Evolutionary conservation across 2,888 invertebrate species (phyloP).

Genomic region (Taenaris catops): DNA sequence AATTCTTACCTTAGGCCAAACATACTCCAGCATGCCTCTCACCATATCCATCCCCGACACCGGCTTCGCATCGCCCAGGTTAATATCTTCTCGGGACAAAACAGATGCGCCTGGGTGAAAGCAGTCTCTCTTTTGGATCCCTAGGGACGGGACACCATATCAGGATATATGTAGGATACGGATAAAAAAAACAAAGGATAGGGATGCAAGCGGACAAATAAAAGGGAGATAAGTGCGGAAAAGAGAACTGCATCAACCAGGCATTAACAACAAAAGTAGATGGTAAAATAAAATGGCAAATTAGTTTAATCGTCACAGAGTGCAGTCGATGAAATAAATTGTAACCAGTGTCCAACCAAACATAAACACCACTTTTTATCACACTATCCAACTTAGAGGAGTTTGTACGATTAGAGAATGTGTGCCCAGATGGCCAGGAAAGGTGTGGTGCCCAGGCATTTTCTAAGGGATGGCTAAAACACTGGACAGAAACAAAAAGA

Average conservation of each 20-base stretch:
- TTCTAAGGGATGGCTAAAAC: no score
- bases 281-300: constrained; percentile 11
- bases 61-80: constrained; percentile 77
- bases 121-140: constrained; percentile 87
- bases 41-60: constrained; percentile 90
- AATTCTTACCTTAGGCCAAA: constrained; percentile 92
- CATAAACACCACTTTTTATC: not conserved
- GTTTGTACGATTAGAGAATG: no score
- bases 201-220: constrained; percentile 30
- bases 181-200: constrained; percentile 21
- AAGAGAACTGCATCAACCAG: constrained; percentile 65
- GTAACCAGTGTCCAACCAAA: not conserved
- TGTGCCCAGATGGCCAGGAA: no score
- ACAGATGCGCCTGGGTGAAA: constrained; percentile 93
- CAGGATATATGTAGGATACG: constrained; percentile 32
- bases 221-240: constrained; percentile 31
- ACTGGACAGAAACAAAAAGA: no score
- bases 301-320: no score
- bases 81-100: constrained; percentile 82
- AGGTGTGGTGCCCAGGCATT: no score
- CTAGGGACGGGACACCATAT: constrained; percentile 51
- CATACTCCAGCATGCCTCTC: constrained; percentile 92
- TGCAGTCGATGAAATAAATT: no score
- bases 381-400: no score
- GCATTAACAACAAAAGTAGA: constrained; percentile 52